phyloP scores from a whole-genome alignment of 2,797 vertebrate genomes.

The Cirrhinus molitorella region DNA sequence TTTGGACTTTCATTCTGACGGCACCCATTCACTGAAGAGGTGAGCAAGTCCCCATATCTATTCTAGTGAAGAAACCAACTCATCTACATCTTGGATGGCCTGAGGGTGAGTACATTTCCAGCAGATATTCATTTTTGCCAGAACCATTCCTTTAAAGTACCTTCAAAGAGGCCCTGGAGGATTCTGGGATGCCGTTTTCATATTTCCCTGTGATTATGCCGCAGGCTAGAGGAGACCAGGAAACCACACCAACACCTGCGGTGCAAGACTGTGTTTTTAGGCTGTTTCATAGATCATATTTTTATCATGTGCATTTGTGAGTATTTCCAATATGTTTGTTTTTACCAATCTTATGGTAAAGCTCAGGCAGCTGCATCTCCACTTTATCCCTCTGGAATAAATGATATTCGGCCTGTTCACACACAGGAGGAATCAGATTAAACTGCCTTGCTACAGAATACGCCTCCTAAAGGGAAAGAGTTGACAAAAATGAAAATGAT shows the following conservation, averaged over 20 bases:
- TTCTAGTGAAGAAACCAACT: not conserved
- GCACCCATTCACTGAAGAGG: not conserved
- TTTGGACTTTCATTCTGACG: too few relatives aligned
- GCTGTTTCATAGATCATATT: not conserved
- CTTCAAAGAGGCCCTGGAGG: constrained; percentile 95
- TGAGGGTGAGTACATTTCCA: not conserved
- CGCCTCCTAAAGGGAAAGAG: constrained; percentile 85
- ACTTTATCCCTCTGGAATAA: constrained; percentile 99
- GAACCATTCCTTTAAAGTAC: constrained; percentile 68
- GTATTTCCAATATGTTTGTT: not conserved
- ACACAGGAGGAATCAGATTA: constrained; percentile 97
- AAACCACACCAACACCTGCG: constrained; percentile 96
- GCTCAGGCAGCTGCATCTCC: constrained; percentile 94
- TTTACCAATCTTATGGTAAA: constrained; percentile 97
- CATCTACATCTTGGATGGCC: not conserved
- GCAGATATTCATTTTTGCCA: not conserved
- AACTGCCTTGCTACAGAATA: constrained; percentile 98
- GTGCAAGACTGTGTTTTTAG: constrained; percentile 25
- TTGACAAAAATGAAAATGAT: not conserved
- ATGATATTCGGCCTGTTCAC: constrained; percentile 97
- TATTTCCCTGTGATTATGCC: constrained; percentile 99
- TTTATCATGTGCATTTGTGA: not conserved
- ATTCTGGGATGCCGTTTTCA: constrained; percentile 93
- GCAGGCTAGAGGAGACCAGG: constrained; percentile 97
- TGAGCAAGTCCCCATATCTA: not conserved